Conservation (phyloP, 2,797 vertebrate genomes). For the Sebastes elongatus region DNA sequence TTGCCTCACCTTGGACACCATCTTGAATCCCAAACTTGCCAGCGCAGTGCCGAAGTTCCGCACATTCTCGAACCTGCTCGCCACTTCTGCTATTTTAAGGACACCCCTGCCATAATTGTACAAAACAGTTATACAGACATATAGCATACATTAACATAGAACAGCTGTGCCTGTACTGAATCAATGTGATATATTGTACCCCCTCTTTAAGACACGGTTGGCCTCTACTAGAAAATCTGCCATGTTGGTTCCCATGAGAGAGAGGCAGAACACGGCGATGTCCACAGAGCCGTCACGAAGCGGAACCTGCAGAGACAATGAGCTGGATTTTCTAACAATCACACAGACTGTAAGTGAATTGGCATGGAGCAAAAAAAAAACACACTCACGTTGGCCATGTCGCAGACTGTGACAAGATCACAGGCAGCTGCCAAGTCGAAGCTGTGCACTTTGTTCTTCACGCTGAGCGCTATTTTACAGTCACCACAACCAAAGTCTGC, state of each 20-base stretch:
- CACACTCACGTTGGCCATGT: slow-evolving; percentile 90
- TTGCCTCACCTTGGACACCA: slow-evolving; percentile 86
- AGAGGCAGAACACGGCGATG: slow-evolving; percentile 93
- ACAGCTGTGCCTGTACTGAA: background rate
- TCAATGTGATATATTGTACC: slow-evolving; percentile 75
- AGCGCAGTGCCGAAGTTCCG: slow-evolving; percentile 82
- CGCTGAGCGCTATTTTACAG: slow-evolving; percentile 87
- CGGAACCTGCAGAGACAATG: slow-evolving; percentile 84
- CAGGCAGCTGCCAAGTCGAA: slow-evolving; percentile 90
- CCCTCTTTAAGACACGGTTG: slow-evolving; percentile 88
- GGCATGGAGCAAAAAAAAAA: background rate
- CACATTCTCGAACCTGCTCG: slow-evolving; percentile 90
- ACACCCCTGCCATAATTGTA: slow-evolving; percentile 82
- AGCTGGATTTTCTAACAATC: background rate
- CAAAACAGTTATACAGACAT: background rate
- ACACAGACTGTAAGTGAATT: background rate
- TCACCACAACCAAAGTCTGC: slow-evolving; percentile 97
- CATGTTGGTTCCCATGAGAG: slow-evolving; percentile 96
- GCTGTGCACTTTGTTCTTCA: slow-evolving; percentile 91
- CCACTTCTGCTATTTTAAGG: slow-evolving; percentile 93
- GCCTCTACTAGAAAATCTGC: slow-evolving; percentile 91
- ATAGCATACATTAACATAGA: rapidly evolving
- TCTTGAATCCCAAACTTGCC: slow-evolving; percentile 88
- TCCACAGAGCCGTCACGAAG: slow-evolving; percentile 85
- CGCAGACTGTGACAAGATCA: slow-evolving; percentile 89